Conservation (phyloP, 2,797 vertebrate genomes). For the Avahi laniger region DNA sequence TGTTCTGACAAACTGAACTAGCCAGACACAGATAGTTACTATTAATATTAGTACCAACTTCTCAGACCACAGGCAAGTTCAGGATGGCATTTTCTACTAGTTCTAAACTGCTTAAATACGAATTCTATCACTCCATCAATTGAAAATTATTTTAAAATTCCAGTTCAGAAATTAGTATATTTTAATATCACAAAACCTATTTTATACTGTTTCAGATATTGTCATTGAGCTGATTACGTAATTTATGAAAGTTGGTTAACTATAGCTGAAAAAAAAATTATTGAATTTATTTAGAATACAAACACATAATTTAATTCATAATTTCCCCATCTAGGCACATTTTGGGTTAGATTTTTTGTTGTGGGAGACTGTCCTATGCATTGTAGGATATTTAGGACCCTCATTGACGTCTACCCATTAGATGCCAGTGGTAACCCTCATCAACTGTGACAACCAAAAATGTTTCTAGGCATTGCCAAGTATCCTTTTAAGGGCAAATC, state of each 20-base stretch:
- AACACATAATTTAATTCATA: neutral
- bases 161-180: neutral
- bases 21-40: neutral
- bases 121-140: neutral
- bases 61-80: neutral
- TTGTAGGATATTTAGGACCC: neutral
- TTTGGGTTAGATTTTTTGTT: neutral
- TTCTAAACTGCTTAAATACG: neutral
- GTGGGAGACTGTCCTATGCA: neutral
- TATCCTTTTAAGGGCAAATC: neutral
- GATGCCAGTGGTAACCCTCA: neutral
- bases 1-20: conserved; percentile 5
- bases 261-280: neutral
- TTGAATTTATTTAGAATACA: neutral
- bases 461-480: neutral
- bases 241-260: neutral
- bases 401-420: neutral
- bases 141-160: conserved; percentile 20
- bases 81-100: neutral
- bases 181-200: neutral
- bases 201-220: neutral
- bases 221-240: neutral
- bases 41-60: neutral
- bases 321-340: neutral
- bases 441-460: neutral